Percentiles rank a stretch among this genome's conserved stretches.
These are phyloP conservation scores for Rostratula benghalensis DNA, from an alignment of 2,113 vertebrate species.

Conservation along the genomic window DNA sequence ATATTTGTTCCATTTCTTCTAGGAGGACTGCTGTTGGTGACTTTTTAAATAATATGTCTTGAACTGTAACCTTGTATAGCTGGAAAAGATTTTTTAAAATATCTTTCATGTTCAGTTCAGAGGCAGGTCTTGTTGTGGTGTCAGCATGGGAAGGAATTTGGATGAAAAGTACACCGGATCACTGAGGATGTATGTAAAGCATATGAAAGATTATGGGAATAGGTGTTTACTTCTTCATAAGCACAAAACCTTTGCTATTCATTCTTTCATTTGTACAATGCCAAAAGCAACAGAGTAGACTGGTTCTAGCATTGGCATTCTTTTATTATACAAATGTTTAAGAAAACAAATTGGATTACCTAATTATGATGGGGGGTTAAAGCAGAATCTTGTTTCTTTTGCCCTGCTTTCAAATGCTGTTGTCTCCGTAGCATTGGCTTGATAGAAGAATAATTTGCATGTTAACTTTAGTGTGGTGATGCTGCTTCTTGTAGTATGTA, in stretches of 20 bases:
- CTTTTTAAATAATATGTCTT: background rate
- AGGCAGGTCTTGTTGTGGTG: background rate
- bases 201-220: background rate
- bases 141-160: background rate
- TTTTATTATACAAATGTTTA: background rate
- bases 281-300: background rate
- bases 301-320: background rate
- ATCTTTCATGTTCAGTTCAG: background rate
- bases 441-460: constrained; percentile 12
- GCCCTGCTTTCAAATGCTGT: background rate
- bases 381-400: background rate
- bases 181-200: background rate
- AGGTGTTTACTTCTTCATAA: background rate
- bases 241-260: background rate
- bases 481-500: background rate
- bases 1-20: background rate
- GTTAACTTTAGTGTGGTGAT: background rate
- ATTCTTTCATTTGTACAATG: background rate
- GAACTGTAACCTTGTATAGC: background rate
- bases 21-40: background rate
- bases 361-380: background rate
- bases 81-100: background rate
- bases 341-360: background rate
- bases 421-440: background rate
- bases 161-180: background rate